Conservation (phyloP, 2,113 vertebrate genomes). For the Gymnocephalus cernua region DNA sequence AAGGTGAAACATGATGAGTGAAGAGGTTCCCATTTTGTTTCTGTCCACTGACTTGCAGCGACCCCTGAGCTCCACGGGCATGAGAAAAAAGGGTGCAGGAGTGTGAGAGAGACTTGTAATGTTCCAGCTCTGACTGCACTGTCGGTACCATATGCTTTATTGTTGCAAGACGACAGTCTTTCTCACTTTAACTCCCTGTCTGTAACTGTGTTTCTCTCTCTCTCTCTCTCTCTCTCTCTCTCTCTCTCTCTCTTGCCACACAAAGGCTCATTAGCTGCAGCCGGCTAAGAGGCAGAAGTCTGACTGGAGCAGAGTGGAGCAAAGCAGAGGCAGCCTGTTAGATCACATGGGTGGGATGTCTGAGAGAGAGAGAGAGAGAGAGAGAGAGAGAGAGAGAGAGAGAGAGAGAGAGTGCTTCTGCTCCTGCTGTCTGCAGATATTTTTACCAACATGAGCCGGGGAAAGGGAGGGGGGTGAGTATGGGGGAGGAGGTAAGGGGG, state of each 20-base stretch:
- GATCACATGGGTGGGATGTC: slow-evolving; percentile 98
- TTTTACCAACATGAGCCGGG: slow-evolving; percentile 92
- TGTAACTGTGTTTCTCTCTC: slow-evolving; percentile 48
- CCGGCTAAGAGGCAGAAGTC: slow-evolving; percentile 90
- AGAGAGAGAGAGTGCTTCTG: slow-evolving; percentile 82
- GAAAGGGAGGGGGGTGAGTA: slow-evolving; percentile 55
- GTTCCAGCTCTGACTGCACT: slow-evolving; percentile 89
- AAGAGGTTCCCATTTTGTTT: slow-evolving; percentile 75
- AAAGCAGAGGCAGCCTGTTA: slow-evolving; percentile 89
- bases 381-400: slow-evolving; percentile 58
- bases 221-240: slow-evolving; percentile 50
- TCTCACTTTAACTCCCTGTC: slow-evolving; percentile 77
- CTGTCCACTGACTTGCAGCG: slow-evolving; percentile 75
- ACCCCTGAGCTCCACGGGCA: slow-evolving; percentile 70
- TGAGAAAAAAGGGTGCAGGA: slow-evolving; percentile 60
- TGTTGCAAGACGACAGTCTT: slow-evolving; percentile 91
- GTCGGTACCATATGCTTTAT: slow-evolving; percentile 93
- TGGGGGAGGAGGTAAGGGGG: slow-evolving; percentile 21
- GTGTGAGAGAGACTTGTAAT: slow-evolving; percentile 78
- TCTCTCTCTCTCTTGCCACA: slow-evolving; percentile 81
- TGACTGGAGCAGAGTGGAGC: slow-evolving; percentile 86
- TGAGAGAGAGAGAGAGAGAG: slow-evolving; percentile 74
- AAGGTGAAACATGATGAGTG: slow-evolving; percentile 70
- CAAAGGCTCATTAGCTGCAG: slow-evolving; percentile 99
- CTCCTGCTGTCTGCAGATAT: slow-evolving; percentile 93